Evolutionary conservation across 2,113 vertebrate genomes (phyloP), one percentile per base, ranked within the genome.

Genomic region (Colinus virginianus): DNA sequence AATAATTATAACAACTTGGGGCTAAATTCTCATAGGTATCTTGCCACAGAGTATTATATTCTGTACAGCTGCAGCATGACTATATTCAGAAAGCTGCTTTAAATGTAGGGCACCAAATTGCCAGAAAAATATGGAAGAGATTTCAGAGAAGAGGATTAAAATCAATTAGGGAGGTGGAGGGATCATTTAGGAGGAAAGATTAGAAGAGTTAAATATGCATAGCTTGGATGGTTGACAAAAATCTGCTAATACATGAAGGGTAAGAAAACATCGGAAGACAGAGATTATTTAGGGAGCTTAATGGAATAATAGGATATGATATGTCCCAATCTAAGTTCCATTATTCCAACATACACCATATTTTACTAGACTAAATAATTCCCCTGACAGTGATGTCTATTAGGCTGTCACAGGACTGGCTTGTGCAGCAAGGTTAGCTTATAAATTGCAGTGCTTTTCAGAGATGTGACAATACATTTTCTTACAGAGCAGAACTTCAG

Each of bases 101-200:
- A 90, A 91, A 68, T 42, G 7, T 75, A 42, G 3, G 3, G 21
- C 13, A 61, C 6, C 8, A 70, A 1, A 0, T 16, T 88, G 11
- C 53, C 53, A 87, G 74, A 81, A 81, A 59, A 94, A 43, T 76
- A 48, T 15, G 71, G 18, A 84, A 34, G 6, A 46, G 3, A 69
- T 91, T 84, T 90, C 69, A 88, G 83, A 77, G 32, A 75, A 85
- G 42, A 55, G 15, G 15, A 58, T 84, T 61, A 66, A 80, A 90
- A 88, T 25, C 14, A 40, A 51, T 67, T 63, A 70, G 18, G n/a
- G 25, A 48, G 8, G 18, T 84, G 53, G 69, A 55, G 2, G 8
- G 13, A 32, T 42, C 10, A 20, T 82, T 72, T 79, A 89, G 21
- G 10, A 82, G 30, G 26, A 84, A 81, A 81, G 40, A 90, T 61